Percentiles rank a stretch among this genome's conserved stretches.
These are phyloP conservation scores for Physeter macrocephalus DNA, from an alignment of 2,113 vertebrate genomes.

Conservation along the genomic window DNA sequence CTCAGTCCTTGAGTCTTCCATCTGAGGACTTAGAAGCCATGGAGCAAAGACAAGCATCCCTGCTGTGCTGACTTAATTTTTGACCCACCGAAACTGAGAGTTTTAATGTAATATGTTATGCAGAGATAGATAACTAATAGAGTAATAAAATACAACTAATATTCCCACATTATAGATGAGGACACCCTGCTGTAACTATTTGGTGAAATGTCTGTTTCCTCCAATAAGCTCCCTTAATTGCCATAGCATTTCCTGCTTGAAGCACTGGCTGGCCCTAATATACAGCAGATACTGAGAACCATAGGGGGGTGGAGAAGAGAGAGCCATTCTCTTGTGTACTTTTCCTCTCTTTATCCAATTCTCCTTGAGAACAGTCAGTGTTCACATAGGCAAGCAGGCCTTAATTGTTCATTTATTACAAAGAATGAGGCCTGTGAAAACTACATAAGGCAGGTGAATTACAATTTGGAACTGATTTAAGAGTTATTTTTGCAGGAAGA, in stretches of 20 bases:
- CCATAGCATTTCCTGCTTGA: background rate
- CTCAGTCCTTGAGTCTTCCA: background rate
- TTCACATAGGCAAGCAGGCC: background rate
- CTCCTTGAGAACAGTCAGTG: background rate
- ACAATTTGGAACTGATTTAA: slow-evolving; percentile 18
- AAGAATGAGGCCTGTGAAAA: slow-evolving; percentile 16
- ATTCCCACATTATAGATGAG: background rate
- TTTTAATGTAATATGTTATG: background rate
- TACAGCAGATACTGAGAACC: background rate
- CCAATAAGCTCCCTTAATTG: background rate
- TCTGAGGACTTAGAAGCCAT: background rate
- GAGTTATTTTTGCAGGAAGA: slow-evolving; percentile 31
- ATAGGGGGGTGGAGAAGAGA: background rate
- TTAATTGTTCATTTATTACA: slow-evolving; percentile 37
- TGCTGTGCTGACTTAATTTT: background rate
- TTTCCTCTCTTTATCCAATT: background rate
- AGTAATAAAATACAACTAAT: background rate
- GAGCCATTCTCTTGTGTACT: background rate
- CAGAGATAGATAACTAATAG: background rate
- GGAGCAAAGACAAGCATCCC: background rate
- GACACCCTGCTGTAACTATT: background rate
- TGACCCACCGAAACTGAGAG: background rate
- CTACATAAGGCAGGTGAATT: background rate
- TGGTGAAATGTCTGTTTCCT: background rate
- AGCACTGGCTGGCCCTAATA: background rate